Evolutionary conservation across 2,797 vertebrate genomes (phyloP).

Genomic region (Typhlichthys subterraneus): DNA sequence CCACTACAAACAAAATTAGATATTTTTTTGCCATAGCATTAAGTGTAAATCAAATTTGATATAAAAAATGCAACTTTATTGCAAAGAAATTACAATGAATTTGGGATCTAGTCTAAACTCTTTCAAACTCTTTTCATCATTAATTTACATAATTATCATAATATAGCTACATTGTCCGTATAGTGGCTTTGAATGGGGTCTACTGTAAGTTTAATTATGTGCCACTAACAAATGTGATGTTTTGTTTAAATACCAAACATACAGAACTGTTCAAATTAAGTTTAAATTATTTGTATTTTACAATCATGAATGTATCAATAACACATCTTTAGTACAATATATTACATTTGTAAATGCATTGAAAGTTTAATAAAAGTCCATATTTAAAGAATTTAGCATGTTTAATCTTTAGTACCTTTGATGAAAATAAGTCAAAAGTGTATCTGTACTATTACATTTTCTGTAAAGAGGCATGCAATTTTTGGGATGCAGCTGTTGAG

Average conservation of each 20-base stretch:
- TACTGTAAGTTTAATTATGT: conserved; percentile 17
- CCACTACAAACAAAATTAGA: too few relatives aligned
- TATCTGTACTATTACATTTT: background rate
- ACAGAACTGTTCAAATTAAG: background rate
- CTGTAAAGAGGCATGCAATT: background rate
- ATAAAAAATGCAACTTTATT: too few relatives aligned
- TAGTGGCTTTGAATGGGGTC: too few relatives aligned
- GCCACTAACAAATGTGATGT: conserved; percentile 27
- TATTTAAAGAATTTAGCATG: conserved; percentile 30
- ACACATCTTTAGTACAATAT: conserved; percentile 35
- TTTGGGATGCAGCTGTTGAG: too few relatives aligned
- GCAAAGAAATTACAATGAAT: too few relatives aligned
- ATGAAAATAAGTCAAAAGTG: background rate
- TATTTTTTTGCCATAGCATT: too few relatives aligned
- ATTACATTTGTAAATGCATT: conserved; percentile 47
- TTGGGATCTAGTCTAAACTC: too few relatives aligned
- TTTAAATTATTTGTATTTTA: conserved; percentile 27
- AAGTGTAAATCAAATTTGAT: too few relatives aligned
- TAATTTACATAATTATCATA: too few relatives aligned
- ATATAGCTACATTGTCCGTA: too few relatives aligned
- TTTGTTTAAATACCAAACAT: conserved; percentile 21
- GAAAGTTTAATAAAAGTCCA: conserved; percentile 52
- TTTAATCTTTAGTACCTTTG: too few relatives aligned
- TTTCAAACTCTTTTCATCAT: too few relatives aligned
- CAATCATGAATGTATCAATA: conserved; percentile 58